Percentiles rank a stretch among this genome's conserved stretches.
These are phyloP conservation scores for Eulemur coronatus DNA, from an alignment of 2,797 vertebrate species.

Conservation along the genomic window DNA sequence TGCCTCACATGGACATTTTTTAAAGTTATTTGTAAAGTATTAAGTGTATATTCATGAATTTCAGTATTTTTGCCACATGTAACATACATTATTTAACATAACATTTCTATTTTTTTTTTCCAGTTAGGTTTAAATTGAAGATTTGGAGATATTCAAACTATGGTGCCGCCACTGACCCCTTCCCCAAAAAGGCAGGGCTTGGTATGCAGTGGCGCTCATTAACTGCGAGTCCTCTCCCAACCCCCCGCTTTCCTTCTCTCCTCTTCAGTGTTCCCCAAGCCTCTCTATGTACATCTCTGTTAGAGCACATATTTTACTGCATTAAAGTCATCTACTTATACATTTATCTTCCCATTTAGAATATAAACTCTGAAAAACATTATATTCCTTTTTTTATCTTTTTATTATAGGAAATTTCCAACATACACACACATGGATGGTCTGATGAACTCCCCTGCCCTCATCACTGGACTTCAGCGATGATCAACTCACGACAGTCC, in stretches of 20 bases:
- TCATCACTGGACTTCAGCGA: not conserved
- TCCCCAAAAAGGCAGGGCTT: not conserved
- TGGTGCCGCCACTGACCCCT: too few species aligned
- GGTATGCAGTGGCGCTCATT: not conserved
- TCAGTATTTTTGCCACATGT: not conserved
- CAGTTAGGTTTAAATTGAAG: not conserved
- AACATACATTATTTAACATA: not conserved
- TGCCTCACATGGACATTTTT: not conserved
- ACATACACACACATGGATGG: not conserved
- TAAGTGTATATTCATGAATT: not conserved
- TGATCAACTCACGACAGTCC: not conserved
- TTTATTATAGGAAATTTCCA: not conserved
- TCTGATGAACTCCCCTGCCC: not conserved
- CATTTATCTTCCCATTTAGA: not conserved
- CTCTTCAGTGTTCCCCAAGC: not conserved
- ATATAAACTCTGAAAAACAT: not conserved
- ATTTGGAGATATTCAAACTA: not conserved
- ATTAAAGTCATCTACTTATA: not conserved
- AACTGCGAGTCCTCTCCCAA: not conserved
- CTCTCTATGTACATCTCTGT: not conserved
- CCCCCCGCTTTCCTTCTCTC: not conserved
- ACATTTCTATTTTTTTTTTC: not conserved
- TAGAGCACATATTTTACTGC: not conserved
- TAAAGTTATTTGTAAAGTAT: not conserved
- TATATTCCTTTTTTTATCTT: not conserved